Evolutionary conservation across 2,888 invertebrate species (phyloP), one percentile per base, ranked within the genome.

Genomic region (Alentia gelatinosa): DNA sequence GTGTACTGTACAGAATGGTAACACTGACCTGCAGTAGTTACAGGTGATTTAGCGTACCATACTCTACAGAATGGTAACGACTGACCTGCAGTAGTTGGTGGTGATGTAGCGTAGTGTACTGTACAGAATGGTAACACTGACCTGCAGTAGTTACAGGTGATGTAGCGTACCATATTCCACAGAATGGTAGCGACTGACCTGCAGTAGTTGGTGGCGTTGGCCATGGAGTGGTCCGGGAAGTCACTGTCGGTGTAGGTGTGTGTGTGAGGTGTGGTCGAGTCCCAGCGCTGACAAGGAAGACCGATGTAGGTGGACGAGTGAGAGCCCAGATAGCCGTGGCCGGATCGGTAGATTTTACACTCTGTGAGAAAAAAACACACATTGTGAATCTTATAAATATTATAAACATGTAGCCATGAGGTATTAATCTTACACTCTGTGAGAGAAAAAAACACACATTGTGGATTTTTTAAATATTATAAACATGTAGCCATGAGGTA

Each of bases 281-380:
- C 90, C 90, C 90, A 90, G 23, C 90, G 50, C 74, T 90, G 90
- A 47, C 90, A 90, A 12, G 90, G 42, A 40, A 84, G 19, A 30
- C 86, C 90, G 3, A 47, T 15, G 23, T 84, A 47, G 19, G 86
- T 90, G 37, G 39, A 12, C n/a, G 56, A 15, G 9, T 33, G 56
- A 0, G 63, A 56, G 33, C 88, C 90, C 1, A 63, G 39, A 86
- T 90, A 90, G 0, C 40, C 84, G 7, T 39, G 42, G 3, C 86
- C 90, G 3, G 35, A 39, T 0, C 68, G 35, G 40, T 37, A 84
- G 5, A 74, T 86, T 9, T 63, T 50, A 63, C 90, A 90, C 30
- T 84, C 90, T 90, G 83, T 47, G 30, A 23, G 74, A 12, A 23
- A 3, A 75, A 37, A 56, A 3, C 19, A 19, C n/a, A 12, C 19